Percentiles rank a stretch among this genome's conserved stretches.
Conservation (phyloP, 1,140 invertebrate species). For the Neotoxoptera formosana region DNA sequence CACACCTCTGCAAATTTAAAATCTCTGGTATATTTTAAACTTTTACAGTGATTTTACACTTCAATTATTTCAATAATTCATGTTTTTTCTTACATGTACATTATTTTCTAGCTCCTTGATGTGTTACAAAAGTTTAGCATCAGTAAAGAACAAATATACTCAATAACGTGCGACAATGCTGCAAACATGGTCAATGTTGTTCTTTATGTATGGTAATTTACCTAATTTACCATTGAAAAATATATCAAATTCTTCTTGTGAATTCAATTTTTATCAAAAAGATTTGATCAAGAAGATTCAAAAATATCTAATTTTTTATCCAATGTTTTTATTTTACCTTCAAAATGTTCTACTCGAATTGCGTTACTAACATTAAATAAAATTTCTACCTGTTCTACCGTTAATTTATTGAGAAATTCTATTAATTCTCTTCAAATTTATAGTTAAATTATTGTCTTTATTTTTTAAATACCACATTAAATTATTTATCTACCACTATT, state of each 20-base stretch:
- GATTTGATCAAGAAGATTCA: too few species aligned
- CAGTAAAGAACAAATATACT: neutral
- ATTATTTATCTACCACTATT: too few species aligned
- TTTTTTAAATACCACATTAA: too few species aligned
- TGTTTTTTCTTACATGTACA: neutral
- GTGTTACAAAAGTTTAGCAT: neutral
- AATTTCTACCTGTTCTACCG: too few species aligned
- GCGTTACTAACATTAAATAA: too few species aligned
- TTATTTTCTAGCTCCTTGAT: constrained; percentile 21
- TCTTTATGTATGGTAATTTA: neutral
- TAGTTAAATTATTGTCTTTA: too few species aligned
- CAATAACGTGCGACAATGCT: constrained; percentile 14
- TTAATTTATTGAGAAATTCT: too few species aligned
- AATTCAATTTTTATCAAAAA: too few species aligned
- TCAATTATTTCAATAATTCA: neutral
- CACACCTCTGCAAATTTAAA: constrained; percentile 27
- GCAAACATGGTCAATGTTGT: neutral
- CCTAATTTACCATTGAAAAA: neutral
- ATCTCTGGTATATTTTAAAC: neutral
- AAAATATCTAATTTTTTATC: too few species aligned
- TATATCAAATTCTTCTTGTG: neutral
- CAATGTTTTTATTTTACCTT: too few species aligned
- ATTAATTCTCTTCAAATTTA: too few species aligned
- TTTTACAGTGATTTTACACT: neutral
- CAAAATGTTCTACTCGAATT: too few species aligned